phyloP scores from a whole-genome alignment of 1,140 invertebrate genomes.

The Leguminivora glycinivorella region DNA sequence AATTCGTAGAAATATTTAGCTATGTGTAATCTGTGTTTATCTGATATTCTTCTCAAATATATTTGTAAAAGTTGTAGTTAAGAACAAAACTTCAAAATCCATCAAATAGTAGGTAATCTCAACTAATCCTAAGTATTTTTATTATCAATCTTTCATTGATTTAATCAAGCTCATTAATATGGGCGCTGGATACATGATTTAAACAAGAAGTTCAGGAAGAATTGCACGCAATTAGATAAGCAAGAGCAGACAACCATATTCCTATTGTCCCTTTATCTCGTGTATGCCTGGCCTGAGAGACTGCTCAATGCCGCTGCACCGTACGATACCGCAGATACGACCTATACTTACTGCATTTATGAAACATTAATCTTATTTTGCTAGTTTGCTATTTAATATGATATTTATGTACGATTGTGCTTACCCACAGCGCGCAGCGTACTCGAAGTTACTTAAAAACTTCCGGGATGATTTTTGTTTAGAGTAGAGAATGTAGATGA shows the following conservation, averaged over 20 bases:
- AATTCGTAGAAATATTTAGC: no score
- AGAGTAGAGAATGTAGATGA: no score
- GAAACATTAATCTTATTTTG: neutral
- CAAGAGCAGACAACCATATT: slow-evolving; percentile 9
- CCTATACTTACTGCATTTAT: slow-evolving; percentile 1
- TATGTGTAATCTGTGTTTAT: no score
- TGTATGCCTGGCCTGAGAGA: neutral
- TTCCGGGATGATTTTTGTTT: no score
- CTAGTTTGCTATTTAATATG: neutral
- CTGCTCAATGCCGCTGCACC: neutral
- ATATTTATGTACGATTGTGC: neutral
- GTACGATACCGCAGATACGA: neutral
- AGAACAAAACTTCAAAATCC: no score
- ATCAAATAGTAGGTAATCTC: neutral
- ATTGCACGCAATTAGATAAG: slow-evolving; percentile 12
- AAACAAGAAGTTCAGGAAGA: neutral
- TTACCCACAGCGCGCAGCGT: no score
- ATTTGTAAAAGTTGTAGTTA: no score
- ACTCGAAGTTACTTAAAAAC: no score
- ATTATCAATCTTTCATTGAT: neutral
- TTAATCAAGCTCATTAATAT: neutral
- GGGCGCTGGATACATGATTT: neutral
- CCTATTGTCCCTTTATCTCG: slow-evolving; percentile 9
- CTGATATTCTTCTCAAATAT: no score
- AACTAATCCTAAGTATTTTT: neutral